Percentiles rank a stretch among this genome's conserved stretches.
These are phyloP conservation scores for Harpalus rufipes DNA, from an alignment of 2,888 invertebrate species.

Conservation along the genomic window DNA sequence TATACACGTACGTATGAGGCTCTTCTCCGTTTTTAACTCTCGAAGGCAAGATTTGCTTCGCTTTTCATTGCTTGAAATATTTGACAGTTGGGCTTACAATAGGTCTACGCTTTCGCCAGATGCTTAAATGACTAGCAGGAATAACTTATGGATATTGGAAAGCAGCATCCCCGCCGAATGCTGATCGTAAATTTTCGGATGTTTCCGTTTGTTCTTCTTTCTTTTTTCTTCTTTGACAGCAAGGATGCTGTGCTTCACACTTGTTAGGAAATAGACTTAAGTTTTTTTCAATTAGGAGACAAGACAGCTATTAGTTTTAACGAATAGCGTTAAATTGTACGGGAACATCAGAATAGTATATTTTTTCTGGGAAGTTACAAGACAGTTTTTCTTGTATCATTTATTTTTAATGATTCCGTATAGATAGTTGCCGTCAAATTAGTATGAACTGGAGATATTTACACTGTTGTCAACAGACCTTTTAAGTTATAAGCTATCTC, in stretches of 20 bases:
- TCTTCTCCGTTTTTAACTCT: slow-evolving; percentile 29
- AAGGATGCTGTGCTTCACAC: neutral
- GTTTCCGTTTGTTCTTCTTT: slow-evolving; percentile 33
- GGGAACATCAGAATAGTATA: neutral
- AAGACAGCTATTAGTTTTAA: neutral
- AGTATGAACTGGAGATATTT: too few relatives aligned
- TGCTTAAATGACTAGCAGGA: slow-evolving; percentile 42
- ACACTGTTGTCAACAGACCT: too few relatives aligned
- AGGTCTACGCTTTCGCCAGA: slow-evolving; percentile 43
- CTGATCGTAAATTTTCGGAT: slow-evolving; percentile 42
- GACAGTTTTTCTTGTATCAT: neutral
- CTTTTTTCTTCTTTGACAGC: neutral
- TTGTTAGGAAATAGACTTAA: neutral
- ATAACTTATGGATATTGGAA: slow-evolving; percentile 60
- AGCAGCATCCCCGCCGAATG: slow-evolving; percentile 44
- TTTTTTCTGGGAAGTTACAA: neutral
- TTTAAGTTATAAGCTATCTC: too few relatives aligned
- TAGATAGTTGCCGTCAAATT: too few relatives aligned
- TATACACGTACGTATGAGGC: neutral
- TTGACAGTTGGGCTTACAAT: slow-evolving; percentile 45
- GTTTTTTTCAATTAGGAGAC: neutral
- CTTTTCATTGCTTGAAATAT: slow-evolving; percentile 59
- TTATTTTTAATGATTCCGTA: too few relatives aligned
- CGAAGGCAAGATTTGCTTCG: slow-evolving; percentile 49
- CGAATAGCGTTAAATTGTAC: neutral